Percentiles rank a stretch among this genome's conserved stretches.
These are phyloP conservation scores for Ellobius talpinus DNA, from an alignment of 2,113 vertebrate genomes.

Conservation along the genomic window DNA sequence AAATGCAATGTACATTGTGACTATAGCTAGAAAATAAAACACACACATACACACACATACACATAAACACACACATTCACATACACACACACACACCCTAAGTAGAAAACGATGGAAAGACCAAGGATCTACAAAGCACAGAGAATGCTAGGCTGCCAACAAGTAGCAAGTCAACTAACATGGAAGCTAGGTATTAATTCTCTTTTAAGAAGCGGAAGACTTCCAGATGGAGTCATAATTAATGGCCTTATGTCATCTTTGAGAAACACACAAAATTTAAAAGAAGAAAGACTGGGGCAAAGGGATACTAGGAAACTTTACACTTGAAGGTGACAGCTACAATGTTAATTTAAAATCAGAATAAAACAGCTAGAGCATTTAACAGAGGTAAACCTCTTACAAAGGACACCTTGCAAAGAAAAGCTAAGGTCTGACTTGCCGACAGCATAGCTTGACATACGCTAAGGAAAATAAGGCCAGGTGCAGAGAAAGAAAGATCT, in stretches of 20 bases:
- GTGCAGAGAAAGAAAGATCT: background rate
- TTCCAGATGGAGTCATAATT: background rate
- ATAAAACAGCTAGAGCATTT: background rate
- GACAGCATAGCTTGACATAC: background rate
- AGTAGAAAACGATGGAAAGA: background rate
- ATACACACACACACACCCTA: background rate
- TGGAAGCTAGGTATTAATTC: background rate
- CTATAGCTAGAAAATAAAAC: background rate
- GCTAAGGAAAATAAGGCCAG: background rate
- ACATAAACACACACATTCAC: too few species aligned
- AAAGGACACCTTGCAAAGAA: background rate
- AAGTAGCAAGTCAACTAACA: background rate
- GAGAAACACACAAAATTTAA: background rate
- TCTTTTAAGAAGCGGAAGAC: slow-evolving; percentile 20
- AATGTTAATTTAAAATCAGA: slow-evolving; percentile 41
- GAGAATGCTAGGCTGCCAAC: slow-evolving; percentile 17
- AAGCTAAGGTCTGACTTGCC: background rate
- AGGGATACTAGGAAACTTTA: background rate
- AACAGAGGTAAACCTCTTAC: slow-evolving; percentile 26
- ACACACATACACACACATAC: background rate
- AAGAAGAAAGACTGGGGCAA: background rate
- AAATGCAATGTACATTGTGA: background rate
- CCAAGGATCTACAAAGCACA: slow-evolving; percentile 5
- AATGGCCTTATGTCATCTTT: background rate
- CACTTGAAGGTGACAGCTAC: background rate